Base-by-base conservation (phyloP, 1,140 invertebrate species). In the Scaptomyza hsui region DNA sequence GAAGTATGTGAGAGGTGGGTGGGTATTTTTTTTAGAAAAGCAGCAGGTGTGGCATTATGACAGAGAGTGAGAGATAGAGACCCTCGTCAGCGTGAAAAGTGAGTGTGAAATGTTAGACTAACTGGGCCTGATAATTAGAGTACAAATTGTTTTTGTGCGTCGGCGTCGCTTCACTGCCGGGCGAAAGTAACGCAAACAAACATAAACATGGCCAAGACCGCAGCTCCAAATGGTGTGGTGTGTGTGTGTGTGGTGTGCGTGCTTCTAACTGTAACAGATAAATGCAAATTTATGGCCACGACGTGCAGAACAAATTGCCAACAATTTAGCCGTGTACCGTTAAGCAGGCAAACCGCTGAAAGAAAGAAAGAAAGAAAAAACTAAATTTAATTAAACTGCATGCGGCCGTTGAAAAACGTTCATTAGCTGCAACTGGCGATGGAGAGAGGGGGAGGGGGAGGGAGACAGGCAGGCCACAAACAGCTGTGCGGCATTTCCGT, bases 251-350 rank as follows among this genome's bases (percentile, higher is more conserved):
- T 24, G 45, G 42, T 41, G 55, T 83, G 75, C 75, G 75, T 80
- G 63, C 32, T 37, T 49, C 59, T 88, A 86, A 86, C 81, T 81
- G 81, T 88, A 82, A 81, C 49, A 41, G 81, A 88, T 86, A 75
- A 75, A 75, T 88, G 82, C 82, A 88, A 78, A 78, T 72, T 78
- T 81, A 88, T 82, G 60, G 60, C 48, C 56, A 59, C 56, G 18
- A 57, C 70, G 44, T 71, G 73, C 48, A 59, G 47, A 79, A 79
- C 78, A 88, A 86, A 88, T 86, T 86, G 85, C 81, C 60, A 72
- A 75, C 82, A 86, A 88, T 86, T 86, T 88, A 78, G 64, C 18
- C 44, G 13, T n/a, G 21, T 75, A 86, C 81, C 81, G 81, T 86
- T 86, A 81, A 77, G 70, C 52, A 71, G 68, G 35, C 45, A 56